Evolutionary conservation across 2,888 invertebrate species (phyloP), one percentile per base, ranked within the genome.

Genomic region (Cephus nigrinus): DNA sequence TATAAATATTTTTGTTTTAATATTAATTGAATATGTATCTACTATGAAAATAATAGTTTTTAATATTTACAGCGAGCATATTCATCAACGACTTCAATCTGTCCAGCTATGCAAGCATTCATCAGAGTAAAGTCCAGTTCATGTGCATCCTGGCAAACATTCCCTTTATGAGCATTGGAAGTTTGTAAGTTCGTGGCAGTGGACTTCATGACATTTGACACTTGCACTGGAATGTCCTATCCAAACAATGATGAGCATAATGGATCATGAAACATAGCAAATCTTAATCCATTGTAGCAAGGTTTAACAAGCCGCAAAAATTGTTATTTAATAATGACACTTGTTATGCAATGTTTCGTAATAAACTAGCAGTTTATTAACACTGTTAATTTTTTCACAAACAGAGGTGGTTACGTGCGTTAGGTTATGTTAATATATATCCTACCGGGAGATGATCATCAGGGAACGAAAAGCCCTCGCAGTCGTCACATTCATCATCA

Each of bases 91-190:
- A 83, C 68, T 68, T 84, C 75, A 4, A 86, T 71, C 30, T 87
- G 34, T 34, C 89, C 88, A 11, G 55, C 78, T 78, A 81, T 86
- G 76, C 90, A 91, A 34, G 90, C 90, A 76, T 86, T 85, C 15
- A 88, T 78, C 12, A 85, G 80, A 34, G 36, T 36, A 71, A 74
- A 83, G 79, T 89, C 84, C 31, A 81, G 35, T 36, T 78, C 79
- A 32, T 76, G 77, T 71, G 84, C 76, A 12, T 85, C 82, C 68
- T 79, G 72, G 15, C 4, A 40, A 40, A 40, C 15, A 40, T 40
- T 40, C 15, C 40, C 40, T 40, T 40, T 40, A 40, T 40, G 15
- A 15, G 40, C 15, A 40, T 15, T 40, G 15, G 40, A 40, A 40
- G 40, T 15, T 40, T 40, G 40, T 40, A 40, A 15, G 15, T 40